Base-by-base conservation (phyloP, 1,140 invertebrate species). In the Papilio machaon region DNA sequence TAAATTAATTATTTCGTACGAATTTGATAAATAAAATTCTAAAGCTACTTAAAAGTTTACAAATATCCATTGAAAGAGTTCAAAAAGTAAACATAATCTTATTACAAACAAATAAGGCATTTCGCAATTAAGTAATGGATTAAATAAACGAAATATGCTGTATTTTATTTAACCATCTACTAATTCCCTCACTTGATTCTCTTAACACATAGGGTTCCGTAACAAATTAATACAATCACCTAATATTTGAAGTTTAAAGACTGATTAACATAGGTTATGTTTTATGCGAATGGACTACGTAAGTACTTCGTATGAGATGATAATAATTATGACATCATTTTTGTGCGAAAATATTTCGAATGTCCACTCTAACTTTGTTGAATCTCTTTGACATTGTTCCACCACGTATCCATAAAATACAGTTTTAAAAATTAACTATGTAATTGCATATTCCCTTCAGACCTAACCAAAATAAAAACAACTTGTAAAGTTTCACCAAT, bases 101-200 rank as follows among this genome's bases (percentile, higher is more conserved):
- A 13, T 30, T 38, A 70, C 11, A 67, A 47, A 52, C 46, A 76
- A 23, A 60, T 78, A 78, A 78, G 38, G 54, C 35, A 60, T 78
- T 78, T 78, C 30, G 76, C 76, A 78, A 78, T 78, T 78, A 78
- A 60, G 76, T 78, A 78, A 78, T 78, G 76, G 76, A 78, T 60
- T 79, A 79, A 79, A 79, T 79, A 47, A 79, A 64, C 77, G 43
- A 79, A 79, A 79, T 79, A 79, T 79, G 77, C 77, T 79, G 67
- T 79, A 79, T 79, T 79, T 60, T 67, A 79, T 79, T 79, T 79
- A 79, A 79, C 77, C 58, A 58, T n/a, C 60, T 79, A 58, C 58
- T 47, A 79, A 79, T 67, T 79, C 77, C 38, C 58, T 43, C 77
- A 35, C 23, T 23, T 19, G 46, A 76, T 76, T 70, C 74, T 79